phyloP scores from a whole-genome alignment of 2,888 invertebrate genomes.

The Drosophila borealis region DNA sequence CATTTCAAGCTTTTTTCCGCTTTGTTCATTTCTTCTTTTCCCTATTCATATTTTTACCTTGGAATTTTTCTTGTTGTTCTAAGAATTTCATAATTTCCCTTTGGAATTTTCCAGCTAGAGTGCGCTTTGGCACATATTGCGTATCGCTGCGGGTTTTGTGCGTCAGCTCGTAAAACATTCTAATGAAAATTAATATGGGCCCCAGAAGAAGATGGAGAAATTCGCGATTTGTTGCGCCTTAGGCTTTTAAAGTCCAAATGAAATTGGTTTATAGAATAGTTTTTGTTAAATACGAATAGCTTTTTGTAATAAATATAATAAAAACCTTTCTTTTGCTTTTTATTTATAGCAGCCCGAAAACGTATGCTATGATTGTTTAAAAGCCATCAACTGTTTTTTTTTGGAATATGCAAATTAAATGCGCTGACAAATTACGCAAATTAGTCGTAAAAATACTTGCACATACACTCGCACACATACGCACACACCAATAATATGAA shows the following conservation, averaged over 20 bases:
- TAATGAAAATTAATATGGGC: no score
- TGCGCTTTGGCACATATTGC: background rate
- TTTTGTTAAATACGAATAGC: no score
- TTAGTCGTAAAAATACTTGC: constrained; percentile 49
- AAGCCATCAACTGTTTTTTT: constrained; percentile 6
- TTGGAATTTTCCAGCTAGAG: constrained; percentile 1
- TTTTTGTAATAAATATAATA: no score
- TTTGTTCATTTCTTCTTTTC: background rate
- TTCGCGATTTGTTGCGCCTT: no score
- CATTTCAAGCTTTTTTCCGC: constrained; percentile 5
- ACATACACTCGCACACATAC: background rate
- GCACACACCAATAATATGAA: constrained; percentile 8
- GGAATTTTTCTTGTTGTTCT: constrained; percentile 15
- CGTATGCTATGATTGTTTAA: constrained; percentile 21
- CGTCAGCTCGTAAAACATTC: no score
- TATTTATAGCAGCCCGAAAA: background rate
- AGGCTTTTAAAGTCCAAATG: no score
- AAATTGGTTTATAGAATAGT: no score
- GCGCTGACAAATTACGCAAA: constrained; percentile 62
- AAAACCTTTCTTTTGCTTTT: no score
- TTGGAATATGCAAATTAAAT: constrained; percentile 44
- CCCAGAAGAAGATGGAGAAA: no score
- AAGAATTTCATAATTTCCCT: constrained; percentile 10
- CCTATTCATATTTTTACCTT: background rate
- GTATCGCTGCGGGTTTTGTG: background rate